Base-by-base conservation (phyloP, 2,113 vertebrate genomes). In the Circaetus gallicus region DNA sequence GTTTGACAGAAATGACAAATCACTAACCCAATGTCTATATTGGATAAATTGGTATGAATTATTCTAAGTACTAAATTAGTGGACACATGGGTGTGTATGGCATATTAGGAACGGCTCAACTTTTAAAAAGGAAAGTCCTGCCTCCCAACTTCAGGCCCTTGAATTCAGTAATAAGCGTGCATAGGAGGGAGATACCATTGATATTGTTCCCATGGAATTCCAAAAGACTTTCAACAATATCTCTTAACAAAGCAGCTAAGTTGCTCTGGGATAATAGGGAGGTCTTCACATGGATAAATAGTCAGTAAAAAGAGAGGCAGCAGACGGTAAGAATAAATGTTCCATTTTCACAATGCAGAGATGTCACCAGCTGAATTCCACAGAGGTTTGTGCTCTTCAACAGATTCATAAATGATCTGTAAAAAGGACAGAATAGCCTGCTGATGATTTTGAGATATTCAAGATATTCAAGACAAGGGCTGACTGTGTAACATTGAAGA, bases 321-420 rank as follows among this genome's bases (percentile, higher is more conserved):
- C 36, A 67, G 73, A 94, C 53, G n/a, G 58, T 70, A 76, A 63
- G 86, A 95, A 95, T 95, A 77, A 96, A 83, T 83, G 66, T 70
- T 96, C 77, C 38, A n/a, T 94, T 95, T 87, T 93, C 87, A 92
- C 90, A 95, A 66, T 80, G 58, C 88, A 83, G 82, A 82, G 52
- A 86, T 90, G 85, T 95, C 28, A 9, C 71, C 11, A 36, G 71
- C 71, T 77, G 79, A 93, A 94, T 94, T 93, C 92, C 95, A 29
- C 45, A 45, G 90, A 66, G 92, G 25, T 62, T 94, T 94, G 32
- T 92, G 87, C 70, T 91, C 77, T 93, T 94, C 73, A 82, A 9
- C 62, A 92, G 66, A 72, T 79, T 95, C 74, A 53, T 82, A 93
- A 92, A 65, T 53, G 71, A 49, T 82, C 49, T 85, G 52, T 77